Base-by-base conservation (phyloP, 2,113 vertebrate species). In the Oreotrochilus melanogaster region DNA sequence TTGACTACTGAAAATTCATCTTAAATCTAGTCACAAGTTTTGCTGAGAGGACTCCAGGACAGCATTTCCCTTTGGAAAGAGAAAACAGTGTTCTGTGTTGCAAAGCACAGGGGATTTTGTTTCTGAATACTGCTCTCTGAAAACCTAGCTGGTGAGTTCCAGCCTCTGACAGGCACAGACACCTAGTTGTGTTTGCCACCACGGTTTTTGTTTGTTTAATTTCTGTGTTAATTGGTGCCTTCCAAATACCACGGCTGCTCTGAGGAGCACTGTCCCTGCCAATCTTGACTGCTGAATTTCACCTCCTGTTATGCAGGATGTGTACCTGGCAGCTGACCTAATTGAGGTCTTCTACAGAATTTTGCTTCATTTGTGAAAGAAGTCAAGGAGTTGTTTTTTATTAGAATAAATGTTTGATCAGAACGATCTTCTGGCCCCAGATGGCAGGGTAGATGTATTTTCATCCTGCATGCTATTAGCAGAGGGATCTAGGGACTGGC, bases 181-280 rank as follows among this genome's bases (percentile, higher is more conserved):
- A 64, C 31, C 57, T 64, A 61, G 79, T 92, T 88, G 69, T 88
- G 35, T 93, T 94, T 94, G 65, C 88, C 3, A 1, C 43, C 23
- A 18, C 7, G 7, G 67, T 95, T 56, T 95, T 97, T 90, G 70
- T 89, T 96, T 93, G 78, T 84, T 96, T 93, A 84, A 90, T 92
- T 93, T 91, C 53, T 64, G 17, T 66, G 53, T 80, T 92, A 90
- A 93, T 57, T 88, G 65, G 35, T 78, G n/a, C 69, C 60, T 96
- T 95, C 57, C 75, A 95, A 90, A 88, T 90, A 66, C 56, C 47
- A 60, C 64, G 86, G 0, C 89, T 92, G 56, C 86, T 94, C 43
- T 67, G 43, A 81, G 64, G 25, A 86, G 53, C 69, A 67, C 39
- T 57, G 35, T 45, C 83, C 30, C 72, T 86, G 76, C 60, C 65